Percentiles rank a stretch among this genome's conserved stretches.
phyloP scores from a whole-genome alignment of 2,113 vertebrate species.

The Hypomesus transpacificus region DNA sequence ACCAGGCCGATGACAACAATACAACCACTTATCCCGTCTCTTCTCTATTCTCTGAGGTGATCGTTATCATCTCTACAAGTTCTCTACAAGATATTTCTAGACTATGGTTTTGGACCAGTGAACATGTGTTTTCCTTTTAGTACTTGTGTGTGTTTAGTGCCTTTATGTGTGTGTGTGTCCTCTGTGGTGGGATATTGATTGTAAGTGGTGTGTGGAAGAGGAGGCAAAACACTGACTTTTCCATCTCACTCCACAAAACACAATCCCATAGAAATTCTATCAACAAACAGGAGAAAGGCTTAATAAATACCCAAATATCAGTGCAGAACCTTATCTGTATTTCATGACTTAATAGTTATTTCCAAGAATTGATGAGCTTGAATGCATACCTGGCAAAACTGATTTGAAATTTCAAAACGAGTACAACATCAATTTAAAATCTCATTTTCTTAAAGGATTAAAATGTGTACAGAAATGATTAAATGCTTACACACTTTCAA shows the following conservation, averaged over 20 bases:
- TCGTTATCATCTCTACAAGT: conserved; percentile 54
- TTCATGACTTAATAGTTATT: no score
- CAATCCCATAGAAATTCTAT: neutral
- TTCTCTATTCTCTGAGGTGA: conserved; percentile 54
- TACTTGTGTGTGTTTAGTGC: no score
- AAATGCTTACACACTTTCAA: no score
- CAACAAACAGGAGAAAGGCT: neutral
- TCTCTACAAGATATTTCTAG: conserved; percentile 42
- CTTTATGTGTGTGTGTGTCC: conserved; percentile 14
- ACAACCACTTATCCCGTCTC: neutral
- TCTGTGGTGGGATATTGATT: conserved; percentile 61
- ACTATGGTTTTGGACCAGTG: conserved; percentile 30
- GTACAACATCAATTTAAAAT: no score
- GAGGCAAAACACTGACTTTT: conserved; percentile 52
- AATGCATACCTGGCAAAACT: no score
- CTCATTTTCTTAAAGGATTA: no score
- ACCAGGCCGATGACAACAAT: neutral
- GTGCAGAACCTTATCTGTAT: neutral
- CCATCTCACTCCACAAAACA: conserved; percentile 47
- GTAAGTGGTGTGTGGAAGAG: conserved; percentile 20
- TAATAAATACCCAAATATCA: neutral
- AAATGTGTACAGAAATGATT: no score
- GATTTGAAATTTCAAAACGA: no score
- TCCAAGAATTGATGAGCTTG: no score
- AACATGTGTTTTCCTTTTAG: conserved; percentile 27